A percentile compares a stretch with the other conserved stretches of the same genome.
Conservation (phyloP, 2,113 vertebrate species). For the Malaclemys terrapin region DNA sequence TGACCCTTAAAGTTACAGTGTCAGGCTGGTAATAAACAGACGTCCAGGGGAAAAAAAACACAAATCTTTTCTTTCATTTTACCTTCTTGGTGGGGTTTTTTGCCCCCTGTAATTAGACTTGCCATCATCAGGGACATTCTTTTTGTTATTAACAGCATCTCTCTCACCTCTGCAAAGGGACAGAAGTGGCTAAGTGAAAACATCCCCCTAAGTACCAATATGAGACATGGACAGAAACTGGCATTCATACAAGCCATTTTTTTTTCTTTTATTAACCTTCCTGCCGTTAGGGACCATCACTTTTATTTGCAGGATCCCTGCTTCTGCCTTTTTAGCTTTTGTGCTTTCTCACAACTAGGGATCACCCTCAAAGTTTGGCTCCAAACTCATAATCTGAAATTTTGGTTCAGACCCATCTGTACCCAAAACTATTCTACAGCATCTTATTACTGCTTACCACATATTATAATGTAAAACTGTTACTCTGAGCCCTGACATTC, state of each 20-base stretch:
- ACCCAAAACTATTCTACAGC: background rate
- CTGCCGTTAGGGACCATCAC: conserved; percentile 33
- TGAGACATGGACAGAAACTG: conserved; percentile 35
- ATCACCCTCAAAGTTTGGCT: conserved; percentile 30
- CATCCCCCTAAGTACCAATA: background rate
- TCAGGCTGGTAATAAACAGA: conserved; percentile 78
- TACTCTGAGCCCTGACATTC: conserved; percentile 29
- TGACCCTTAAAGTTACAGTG: conserved; percentile 79
- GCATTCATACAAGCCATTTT: conserved; percentile 34
- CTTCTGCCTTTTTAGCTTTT: conserved; percentile 53
- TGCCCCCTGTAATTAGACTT: conserved; percentile 77
- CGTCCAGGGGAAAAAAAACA: conserved; percentile 44
- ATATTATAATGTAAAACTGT: conserved; percentile 28
- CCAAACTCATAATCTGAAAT: background rate
- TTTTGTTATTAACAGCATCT: conserved; percentile 70
- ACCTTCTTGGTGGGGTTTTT: conserved; percentile 32
- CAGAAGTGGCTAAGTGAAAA: conserved; percentile 63
- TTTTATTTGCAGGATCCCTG: conserved; percentile 62
- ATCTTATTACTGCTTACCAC: conserved; percentile 45
- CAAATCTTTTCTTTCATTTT: conserved; percentile 73
- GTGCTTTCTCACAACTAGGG: conserved; percentile 31
- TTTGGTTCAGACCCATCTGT: background rate
- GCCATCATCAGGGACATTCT: conserved; percentile 69
- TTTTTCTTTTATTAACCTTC: conserved; percentile 64
- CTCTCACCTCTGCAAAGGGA: conserved; percentile 66